Conservation (phyloP, 2,888 invertebrate genomes). For the Fragum whitleyi region DNA sequence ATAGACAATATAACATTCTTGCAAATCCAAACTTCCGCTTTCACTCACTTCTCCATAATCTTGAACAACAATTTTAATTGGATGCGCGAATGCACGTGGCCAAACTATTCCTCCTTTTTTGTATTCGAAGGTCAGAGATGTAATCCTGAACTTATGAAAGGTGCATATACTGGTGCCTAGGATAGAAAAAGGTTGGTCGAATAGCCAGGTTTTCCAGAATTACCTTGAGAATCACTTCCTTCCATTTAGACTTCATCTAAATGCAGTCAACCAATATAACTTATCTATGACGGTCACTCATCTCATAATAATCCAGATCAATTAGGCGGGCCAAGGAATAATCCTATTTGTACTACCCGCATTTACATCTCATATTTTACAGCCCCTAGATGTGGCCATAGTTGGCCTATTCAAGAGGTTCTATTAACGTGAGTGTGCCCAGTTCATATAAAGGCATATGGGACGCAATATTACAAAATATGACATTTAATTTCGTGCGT, state of each 20-base stretch:
- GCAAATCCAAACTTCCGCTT: constrained; percentile 11
- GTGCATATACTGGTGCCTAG: constrained; percentile 21
- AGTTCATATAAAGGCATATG: constrained; percentile 33
- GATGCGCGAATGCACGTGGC: constrained; percentile 42
- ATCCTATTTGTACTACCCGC: constrained; percentile 8
- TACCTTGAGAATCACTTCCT: constrained; percentile 42
- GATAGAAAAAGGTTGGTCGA: constrained; percentile 41
- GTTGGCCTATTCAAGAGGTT: constrained; percentile 44
- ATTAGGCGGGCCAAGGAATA: constrained; percentile 34
- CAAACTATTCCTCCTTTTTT: constrained; percentile 30
- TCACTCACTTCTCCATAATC: constrained; percentile 35
- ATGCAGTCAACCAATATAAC: constrained; percentile 6
- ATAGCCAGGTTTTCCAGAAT: constrained; percentile 23
- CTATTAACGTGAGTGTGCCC: constrained; percentile 40
- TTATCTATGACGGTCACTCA: constrained; percentile 33
- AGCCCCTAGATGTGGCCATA: constrained; percentile 42
- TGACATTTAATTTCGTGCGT: constrained; percentile 34
- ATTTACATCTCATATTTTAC: background rate
- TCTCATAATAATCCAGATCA: constrained; percentile 30
- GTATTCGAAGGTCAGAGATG: constrained; percentile 43
- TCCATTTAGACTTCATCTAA: constrained; percentile 1
- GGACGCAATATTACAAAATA: constrained; percentile 40
- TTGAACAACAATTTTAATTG: constrained; percentile 40
- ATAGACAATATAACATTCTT: constrained; percentile 29
- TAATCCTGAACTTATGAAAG: constrained; percentile 28